Evolutionary conservation across 2,797 vertebrate species (phyloP), one percentile per base, ranked within the genome.

Genomic region (Phrynocephalus vlangalii): DNA sequence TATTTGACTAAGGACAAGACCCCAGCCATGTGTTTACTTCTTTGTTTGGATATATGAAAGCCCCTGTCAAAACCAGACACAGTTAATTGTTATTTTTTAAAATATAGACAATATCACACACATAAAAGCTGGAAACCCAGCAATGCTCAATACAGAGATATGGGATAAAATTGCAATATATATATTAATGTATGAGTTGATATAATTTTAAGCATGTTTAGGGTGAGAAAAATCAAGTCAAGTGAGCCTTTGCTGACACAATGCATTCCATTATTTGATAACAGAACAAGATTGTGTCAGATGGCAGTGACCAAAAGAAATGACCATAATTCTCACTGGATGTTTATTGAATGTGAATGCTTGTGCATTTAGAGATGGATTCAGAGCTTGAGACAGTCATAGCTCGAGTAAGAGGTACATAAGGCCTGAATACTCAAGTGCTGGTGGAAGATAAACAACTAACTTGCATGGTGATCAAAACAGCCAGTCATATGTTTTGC

Each of bases 181-280:
- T 63, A 79, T 63, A 18, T 79, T 60, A 79, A 79, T 33, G n/a
- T 63, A 33, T 33, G 30, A 33, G 7, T 79, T 79, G n/a, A 79
- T 26, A 56, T 52, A 30, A 60, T 60, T 79, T 79, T 79, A 63
- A 79, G 30, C 18, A 63, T 63, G 16, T 33, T 79, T 79, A n/a
- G 78, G n/a, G 22, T 66, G 79, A 80, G 28, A 79, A 66, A 52
- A 66, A 48, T 60, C 78, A 80, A 80, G 16, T 63, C 1, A 66
- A 60, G 30, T 79, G 52, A 3, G n/a, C 60, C 52, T 79, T 79
- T 79, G n/a, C 52, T 79, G 78, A 79, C 52, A 79, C n/a, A 79
- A 33, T 22, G 78, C 30, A 79, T 79, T 79, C n/a, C 52, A 63
- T 60, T 52, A n/a, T 78, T 79, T 60, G n/a, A 63, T 33, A 33